A percentile compares a stretch with the other conserved stretches of the same genome.
These are phyloP conservation scores for Osmoderma eremita DNA, from an alignment of 2,888 invertebrate species.

Conservation along the genomic window DNA sequence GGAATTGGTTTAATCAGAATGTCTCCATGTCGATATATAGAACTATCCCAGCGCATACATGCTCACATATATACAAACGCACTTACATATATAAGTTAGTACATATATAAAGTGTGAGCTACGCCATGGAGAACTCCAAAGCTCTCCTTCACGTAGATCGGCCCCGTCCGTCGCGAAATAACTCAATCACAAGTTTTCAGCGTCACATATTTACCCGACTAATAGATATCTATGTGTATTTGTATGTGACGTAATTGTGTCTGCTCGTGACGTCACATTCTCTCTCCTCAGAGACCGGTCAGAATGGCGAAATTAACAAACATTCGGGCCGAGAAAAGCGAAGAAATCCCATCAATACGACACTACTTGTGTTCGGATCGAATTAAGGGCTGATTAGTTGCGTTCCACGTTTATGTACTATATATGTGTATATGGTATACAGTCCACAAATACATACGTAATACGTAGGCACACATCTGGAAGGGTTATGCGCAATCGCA, in stretches of 20 bases:
- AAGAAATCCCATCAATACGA: constrained; percentile 47
- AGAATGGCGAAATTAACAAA: constrained; percentile 50
- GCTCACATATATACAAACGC: not conserved
- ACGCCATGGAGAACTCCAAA: not conserved
- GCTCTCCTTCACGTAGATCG: not conserved
- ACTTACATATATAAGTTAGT: constrained; percentile 50
- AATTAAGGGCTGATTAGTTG: constrained; percentile 43
- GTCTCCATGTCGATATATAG: constrained; percentile 44
- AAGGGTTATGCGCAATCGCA: constrained; percentile 2
- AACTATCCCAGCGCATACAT: not conserved
- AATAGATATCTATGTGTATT: constrained; percentile 63
- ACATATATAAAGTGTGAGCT: constrained; percentile 14
- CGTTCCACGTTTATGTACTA: constrained; percentile 22
- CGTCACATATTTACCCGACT: constrained; percentile 55
- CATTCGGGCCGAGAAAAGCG: constrained; percentile 44
- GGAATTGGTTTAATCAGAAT: constrained; percentile 59
- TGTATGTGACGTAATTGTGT: constrained; percentile 55
- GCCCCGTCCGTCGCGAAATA: constrained; percentile 50
- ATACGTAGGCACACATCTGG: not conserved
- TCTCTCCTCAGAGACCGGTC: constrained; percentile 47
- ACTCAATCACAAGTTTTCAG: constrained; percentile 62
- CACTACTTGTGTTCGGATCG: constrained; percentile 35
- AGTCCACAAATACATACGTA: constrained; percentile 4
- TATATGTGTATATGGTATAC: constrained; percentile 17
- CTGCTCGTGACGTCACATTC: constrained; percentile 55